Evolutionary conservation across 1,140 invertebrate species (phyloP), one percentile per base, ranked within the genome.

Genomic region (Littorina saxatilis): DNA sequence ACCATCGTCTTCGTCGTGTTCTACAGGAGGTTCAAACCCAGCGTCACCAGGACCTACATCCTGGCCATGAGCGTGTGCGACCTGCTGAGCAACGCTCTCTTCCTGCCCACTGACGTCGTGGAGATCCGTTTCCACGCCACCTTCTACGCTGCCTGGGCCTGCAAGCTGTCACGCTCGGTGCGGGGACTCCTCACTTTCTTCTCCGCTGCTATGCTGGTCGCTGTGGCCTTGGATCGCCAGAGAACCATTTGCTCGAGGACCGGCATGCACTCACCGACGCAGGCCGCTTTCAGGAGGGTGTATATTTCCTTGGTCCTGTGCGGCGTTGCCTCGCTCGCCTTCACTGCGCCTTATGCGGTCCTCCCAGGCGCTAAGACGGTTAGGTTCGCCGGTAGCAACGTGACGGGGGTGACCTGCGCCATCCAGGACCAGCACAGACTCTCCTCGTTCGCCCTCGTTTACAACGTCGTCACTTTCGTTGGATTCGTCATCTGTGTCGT

Each of bases 51-150:
- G 7, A 79, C 82, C n/a, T 87, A 85, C 81, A 85, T 88, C 47
- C 66, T 85, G n/a, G 82, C 84, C 4, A 63, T 88, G 37, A 83
- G 86, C 13, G 70, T 79, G 29, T 75, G 84, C 17, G 86, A 87
- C 80, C 52, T 88, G 7, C 37, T 85, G n/a, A 80, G 82, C 29
- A 84, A 85, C 50, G 11, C 37, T 2, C n/a, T 88, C 32, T 78
- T 78, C 37, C 81, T 87, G 32, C 86, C 87, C 0, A 77, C 79
- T 37, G 88, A 91, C 79, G 86, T 91, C 15, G 81, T 86, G 47
- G 88, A 91, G 70, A 58, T 76, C 35, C 50, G 74, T 0, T n/a
- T 37, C 47, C 47, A 58, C 47, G 81, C 82, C 58, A 85, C 82
- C 0, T 86, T 83, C 52, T 63, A 52, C 1, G 73, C 66, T 3